These are phyloP conservation scores for Agonopterix heracliana DNA, from an alignment of 2,888 invertebrate genomes.

Conservation along the genomic window DNA sequence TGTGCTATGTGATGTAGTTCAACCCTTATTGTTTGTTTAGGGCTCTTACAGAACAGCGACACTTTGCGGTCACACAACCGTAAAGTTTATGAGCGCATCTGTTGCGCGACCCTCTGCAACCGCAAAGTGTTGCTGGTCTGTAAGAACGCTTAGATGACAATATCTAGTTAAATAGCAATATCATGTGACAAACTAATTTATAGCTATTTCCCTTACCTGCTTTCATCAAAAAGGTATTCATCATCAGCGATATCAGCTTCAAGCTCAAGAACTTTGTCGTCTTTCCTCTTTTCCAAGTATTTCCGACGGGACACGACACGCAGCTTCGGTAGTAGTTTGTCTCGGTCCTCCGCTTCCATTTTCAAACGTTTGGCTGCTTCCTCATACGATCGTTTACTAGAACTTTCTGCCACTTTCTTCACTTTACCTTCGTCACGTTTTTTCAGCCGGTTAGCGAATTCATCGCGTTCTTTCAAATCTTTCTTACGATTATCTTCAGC, in stretches of 20 bases:
- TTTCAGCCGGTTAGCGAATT: slow-evolving; percentile 91
- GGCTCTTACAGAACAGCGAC: no score
- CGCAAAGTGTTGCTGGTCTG: no score
- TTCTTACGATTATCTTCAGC: slow-evolving; percentile 86
- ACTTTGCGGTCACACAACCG: no score
- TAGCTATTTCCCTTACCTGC: slow-evolving; percentile 78
- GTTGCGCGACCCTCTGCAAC: no score
- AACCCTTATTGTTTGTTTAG: no score
- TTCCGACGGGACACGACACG: slow-evolving; percentile 93
- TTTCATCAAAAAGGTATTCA: slow-evolving; percentile 94
- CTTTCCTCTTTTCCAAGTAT: slow-evolving; percentile 96
- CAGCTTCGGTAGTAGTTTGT: slow-evolving; percentile 90
- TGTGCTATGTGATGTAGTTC: no score
- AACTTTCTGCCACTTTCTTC: slow-evolving; percentile 83
- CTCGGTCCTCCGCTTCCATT: slow-evolving; percentile 89
- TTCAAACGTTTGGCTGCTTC: slow-evolving; percentile 95
- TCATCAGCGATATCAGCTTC: slow-evolving; percentile 97
- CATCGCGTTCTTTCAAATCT: slow-evolving; percentile 95
- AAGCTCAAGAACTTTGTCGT: slow-evolving; percentile 95
- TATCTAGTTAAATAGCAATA: no score
- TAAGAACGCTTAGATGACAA: no score
- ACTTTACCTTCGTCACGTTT: slow-evolving; percentile 92
- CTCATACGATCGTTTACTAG: slow-evolving; percentile 83
- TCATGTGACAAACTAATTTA: no score
- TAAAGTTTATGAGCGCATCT: no score